Percentiles rank a stretch among this genome's conserved stretches.
phyloP scores from a whole-genome alignment of 1,140 invertebrate species.

The Notospermus geniculatus region DNA sequence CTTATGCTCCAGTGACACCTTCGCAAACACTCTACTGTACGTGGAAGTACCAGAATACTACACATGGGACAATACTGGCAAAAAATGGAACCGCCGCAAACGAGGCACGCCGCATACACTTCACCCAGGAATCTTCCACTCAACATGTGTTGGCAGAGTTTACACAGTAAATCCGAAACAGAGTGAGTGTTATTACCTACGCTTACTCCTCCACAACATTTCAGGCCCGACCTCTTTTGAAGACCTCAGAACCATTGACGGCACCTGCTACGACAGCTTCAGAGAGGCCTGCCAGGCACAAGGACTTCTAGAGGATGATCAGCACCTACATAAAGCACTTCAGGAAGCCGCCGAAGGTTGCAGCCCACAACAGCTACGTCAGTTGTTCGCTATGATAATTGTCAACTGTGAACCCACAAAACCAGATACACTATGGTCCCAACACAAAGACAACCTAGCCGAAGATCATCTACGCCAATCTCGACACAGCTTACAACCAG shows the following conservation, averaged over 20 bases:
- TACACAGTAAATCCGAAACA: not conserved
- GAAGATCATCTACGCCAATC: not conserved
- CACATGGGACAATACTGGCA: constrained; percentile 32
- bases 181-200: not conserved
- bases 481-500: too few relatives aligned
- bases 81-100: constrained; percentile 3
- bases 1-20: constrained; percentile 22
- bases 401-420: not conserved
- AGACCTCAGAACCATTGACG: not conserved
- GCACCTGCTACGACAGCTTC: not conserved
- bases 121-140: not conserved
- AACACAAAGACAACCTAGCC: not conserved
- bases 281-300: not conserved
- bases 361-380: not conserved
- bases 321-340: not conserved
- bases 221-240: not conserved
- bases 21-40: too few relatives aligned
- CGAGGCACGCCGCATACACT: not conserved
- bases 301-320: not conserved
- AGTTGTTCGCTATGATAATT: not conserved
- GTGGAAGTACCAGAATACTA: constrained; percentile 44
- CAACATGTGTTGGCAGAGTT: not conserved
- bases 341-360: not conserved
- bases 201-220: not conserved
- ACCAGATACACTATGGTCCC: not conserved